These are phyloP conservation scores for Platycercus adscitus DNA, from an alignment of 2,113 vertebrate species.

Conservation along the genomic window DNA sequence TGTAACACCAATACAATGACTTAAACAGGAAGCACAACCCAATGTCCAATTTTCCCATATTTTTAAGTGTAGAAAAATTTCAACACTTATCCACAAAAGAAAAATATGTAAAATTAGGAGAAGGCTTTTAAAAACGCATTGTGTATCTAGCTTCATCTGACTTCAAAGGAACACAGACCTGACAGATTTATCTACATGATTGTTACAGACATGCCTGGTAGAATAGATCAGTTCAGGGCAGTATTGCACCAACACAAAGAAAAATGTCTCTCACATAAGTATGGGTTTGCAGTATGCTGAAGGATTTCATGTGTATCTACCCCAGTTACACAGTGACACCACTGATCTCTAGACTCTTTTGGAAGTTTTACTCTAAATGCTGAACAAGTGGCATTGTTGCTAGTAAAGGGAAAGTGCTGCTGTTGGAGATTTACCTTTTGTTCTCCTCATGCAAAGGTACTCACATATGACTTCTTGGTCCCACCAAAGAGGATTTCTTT, in stretches of 20 bases:
- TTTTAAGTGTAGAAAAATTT: not conserved
- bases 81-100: not conserved
- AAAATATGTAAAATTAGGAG: not conserved
- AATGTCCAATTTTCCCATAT: not conserved
- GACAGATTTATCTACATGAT: not conserved
- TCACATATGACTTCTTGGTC: not conserved
- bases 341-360: not conserved
- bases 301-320: not conserved
- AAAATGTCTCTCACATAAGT: not conserved
- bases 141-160: not conserved
- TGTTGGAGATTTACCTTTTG: not conserved
- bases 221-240: not conserved
- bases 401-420: not conserved
- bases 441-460: not conserved
- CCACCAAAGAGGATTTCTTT: not conserved
- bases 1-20: not conserved
- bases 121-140: not conserved
- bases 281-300: not conserved
- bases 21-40: not conserved
- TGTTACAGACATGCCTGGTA: not conserved
- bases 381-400: not conserved
- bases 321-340: not conserved
- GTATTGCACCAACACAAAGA: not conserved
- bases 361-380: not conserved
- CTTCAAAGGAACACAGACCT: not conserved